Evolutionary conservation across 2,113 vertebrate genomes (phyloP), one percentile per base, ranked within the genome.

Genomic region (Chrysemys picta): DNA sequence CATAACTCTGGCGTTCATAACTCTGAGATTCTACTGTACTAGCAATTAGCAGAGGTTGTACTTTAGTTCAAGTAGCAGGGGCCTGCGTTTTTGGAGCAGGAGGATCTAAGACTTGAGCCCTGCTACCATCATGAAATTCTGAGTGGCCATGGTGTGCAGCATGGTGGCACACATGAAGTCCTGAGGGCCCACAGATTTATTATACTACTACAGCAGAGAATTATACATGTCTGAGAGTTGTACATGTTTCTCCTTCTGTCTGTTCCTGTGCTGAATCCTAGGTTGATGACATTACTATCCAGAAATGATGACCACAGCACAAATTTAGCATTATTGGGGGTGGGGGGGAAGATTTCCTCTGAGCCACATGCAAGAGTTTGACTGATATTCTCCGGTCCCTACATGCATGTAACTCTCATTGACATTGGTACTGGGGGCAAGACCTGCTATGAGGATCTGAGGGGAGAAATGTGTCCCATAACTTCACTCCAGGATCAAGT

Each of bases 271-370:
- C 13, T 53, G 72, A 80, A 9, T 81, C 65, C 54, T 76, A 82
- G 16, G 42, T 16, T 53, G 91, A 85, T 75, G 76, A 94, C 27
- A 47, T 29, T 38, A 52, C 80, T 89, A 87, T 54, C 76, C 47
- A 65, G n/a, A 54, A 65, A 94, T 76, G 82, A 89, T 87, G 29
- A 83, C 25, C 19, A 72, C 9, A 22, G n/a, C 19, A 72, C 35
- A 72, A 92, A 95, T 92, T 84, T 83, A 84, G 42, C 92, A 92
- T 90, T 24, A 87, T 82, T 29, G 45, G 57, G 45, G 57, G 22
- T 5, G 45, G 45, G 45, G 45, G 45, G 45, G 45, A 19, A n/a
- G 27, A 6, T 62, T 72, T 10, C 21, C 69, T 72, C 69, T 72
- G 59, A 62, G 27, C 69, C 19, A n/a, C n/a, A 38, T 72, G 69